Base-by-base conservation (phyloP, 1,140 invertebrate genomes). In the Sesamia nonagrioides region DNA sequence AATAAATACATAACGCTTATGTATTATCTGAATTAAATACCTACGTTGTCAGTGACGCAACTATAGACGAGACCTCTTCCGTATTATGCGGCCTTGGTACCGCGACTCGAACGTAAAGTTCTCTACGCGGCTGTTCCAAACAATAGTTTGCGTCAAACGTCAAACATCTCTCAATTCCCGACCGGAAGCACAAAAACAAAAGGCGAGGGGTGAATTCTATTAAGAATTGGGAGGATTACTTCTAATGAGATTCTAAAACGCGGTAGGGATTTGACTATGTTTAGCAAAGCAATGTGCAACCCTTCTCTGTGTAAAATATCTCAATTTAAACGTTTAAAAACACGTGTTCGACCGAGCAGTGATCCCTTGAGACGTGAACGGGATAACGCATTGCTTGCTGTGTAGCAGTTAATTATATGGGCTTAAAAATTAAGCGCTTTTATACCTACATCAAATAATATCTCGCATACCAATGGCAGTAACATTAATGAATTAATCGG, bases 281-380 rank as follows among this genome's bases (percentile, higher is more conserved):
- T 89, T 93, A 89, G 90, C 91, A 82, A 91, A 86, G 86, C 84
- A 82, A 85, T 86, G 81, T 84, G 86, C 87, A 93, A 92, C 93
- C 92, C 92, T 93, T 92, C 86, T 35, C 86, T 58, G 79, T 88
- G 91, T 94, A 91, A 91, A 91, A 92, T 90, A 89, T 90, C 85
- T 88, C 84, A 86, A 82, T 91, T 92, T 90, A 89, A 90, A 85
- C 82, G 89, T 84, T 88, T 88, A 76, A 86, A 86, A 92, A 93
- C 93, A 94, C 83, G 83, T 94, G 93, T 92, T 93, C 88, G 86
- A 78, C 89, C 83, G 85, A 87, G 87, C 84, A 89, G 69, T 89
- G 87, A 92, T 89, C 89, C 84, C 85, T 72, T 18, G 85, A 83
- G 89, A 86, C 82, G 87, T 79, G 80, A 69, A 71, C 66, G 69